Base-by-base conservation (phyloP, 2,113 vertebrate species). In the Tetrax tetrax region DNA sequence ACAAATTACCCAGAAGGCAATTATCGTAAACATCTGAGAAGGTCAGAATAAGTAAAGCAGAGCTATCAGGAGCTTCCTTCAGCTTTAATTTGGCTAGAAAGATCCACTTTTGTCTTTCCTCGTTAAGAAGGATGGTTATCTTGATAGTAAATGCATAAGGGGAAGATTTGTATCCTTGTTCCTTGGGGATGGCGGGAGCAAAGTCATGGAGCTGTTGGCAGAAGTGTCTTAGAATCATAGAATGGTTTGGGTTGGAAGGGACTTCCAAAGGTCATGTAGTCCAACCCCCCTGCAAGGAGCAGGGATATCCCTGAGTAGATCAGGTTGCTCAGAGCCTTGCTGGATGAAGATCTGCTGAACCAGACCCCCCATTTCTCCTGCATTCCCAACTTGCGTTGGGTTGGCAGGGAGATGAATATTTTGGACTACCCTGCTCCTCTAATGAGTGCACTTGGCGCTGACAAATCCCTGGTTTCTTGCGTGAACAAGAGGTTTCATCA, bases 1-100 rank as follows among this genome's bases (percentile, higher is more conserved):
- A 93, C 97, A 96, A 95, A 94, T 95, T 95, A 94, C 53, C 29
- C 60, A 56, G 79, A 45, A 83, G 76, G 63, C 86, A 80, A 75
- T 95, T 81, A 94, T n/a, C 86, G 69, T 91, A 63, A 92, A 50
- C 74, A 93, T 94, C 81, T 87, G 45, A 72, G 80, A 92, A 86
- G 87, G 51, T 28, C 75, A 83, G 86, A 94, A 80, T 94, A 88
- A 77, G 90, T 70, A 65, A 82, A 94, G 91, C 54, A 31, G 59
- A 61, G 65, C 82, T 91, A 94, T 87, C 61, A 25, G 83, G 87
- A 91, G 47, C 37, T 87, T 94, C 70, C 83, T 91, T 79, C 61
- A 86, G 69, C 64, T 95, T 91, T 79, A 69, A 81, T 91, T 92
- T 82, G 66, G 63, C 13, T 22, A 5, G 19, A 93, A 54, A 85